A percentile compares a stretch with the other conserved stretches of the same genome.
phyloP scores from a whole-genome alignment of 64 coral and sea anemone species.

The Pocillopora damicornis region DNA sequence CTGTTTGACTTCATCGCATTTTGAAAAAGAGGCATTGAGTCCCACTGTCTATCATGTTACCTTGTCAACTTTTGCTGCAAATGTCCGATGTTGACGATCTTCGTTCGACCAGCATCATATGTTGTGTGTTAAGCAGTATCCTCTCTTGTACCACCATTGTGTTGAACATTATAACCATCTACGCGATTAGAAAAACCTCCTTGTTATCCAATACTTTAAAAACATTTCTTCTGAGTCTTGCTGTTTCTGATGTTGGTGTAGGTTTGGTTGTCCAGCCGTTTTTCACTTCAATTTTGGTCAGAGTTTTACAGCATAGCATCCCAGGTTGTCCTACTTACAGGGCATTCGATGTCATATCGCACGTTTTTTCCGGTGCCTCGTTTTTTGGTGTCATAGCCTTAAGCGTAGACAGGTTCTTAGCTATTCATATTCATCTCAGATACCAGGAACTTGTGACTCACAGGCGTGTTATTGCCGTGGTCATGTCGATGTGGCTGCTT shows the following conservation, averaged over 20 bases:
- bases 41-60: no score
- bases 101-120: no score
- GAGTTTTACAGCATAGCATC: neutral
- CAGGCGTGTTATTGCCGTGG: neutral
- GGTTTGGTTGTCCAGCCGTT: neutral
- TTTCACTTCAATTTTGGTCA: neutral
- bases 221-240: neutral
- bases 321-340: neutral
- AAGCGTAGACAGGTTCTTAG: neutral
- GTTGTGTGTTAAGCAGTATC: no score
- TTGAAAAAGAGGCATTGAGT: no score
- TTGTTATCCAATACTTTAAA: neutral
- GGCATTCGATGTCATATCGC: neutral
- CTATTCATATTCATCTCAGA: slow-evolving; percentile 1
- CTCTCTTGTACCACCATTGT: neutral
- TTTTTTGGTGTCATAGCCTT: neutral
- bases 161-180: neutral
- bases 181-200: neutral
- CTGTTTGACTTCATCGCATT: no score
- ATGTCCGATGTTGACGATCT: no score
- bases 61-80: no score
- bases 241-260: neutral
- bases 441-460: slow-evolving; percentile 13
- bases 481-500: neutral
- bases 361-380: neutral